phyloP scores from a whole-genome alignment of 2,888 invertebrate genomes.

The Hemistola chrysoprasaria region DNA sequence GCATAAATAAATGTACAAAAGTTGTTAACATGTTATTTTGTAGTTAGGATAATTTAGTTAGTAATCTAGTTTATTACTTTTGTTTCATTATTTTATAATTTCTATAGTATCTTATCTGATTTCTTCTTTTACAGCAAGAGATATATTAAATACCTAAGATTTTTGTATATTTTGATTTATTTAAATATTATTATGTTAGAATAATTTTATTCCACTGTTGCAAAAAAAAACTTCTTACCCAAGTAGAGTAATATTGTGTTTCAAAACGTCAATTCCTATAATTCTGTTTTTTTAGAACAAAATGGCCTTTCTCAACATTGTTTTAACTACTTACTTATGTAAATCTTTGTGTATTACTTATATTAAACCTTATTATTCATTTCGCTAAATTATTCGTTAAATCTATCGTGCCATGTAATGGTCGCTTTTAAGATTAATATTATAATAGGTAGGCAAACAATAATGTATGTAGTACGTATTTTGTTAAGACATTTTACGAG shows the following conservation, averaged over 20 bases:
- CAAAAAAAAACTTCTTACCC: too few species aligned
- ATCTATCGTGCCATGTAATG: conserved; percentile 65
- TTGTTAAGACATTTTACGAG: conserved; percentile 63
- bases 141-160: background rate
- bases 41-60: conserved; percentile 51
- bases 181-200: too few species aligned
- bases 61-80: conserved; percentile 22
- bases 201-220: too few species aligned
- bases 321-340: too few species aligned
- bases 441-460: conserved; percentile 13
- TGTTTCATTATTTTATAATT: conserved; percentile 7
- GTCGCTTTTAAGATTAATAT: conserved; percentile 49
- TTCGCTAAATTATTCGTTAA: conserved; percentile 7
- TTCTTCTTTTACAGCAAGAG: conserved; percentile 11
- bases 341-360: too few species aligned
- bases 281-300: too few species aligned
- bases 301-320: too few species aligned
- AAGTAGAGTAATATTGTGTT: too few species aligned
- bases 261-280: too few species aligned
- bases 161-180: conserved; percentile 27
- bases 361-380: conserved; percentile 16
- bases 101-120: conserved; percentile 19
- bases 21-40: conserved; percentile 58
- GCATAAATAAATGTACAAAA: conserved; percentile 59
- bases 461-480: conserved; percentile 51